Conservation (phyloP, 2,113 vertebrate genomes). For the Sinocyclocheilus grahami region DNA sequence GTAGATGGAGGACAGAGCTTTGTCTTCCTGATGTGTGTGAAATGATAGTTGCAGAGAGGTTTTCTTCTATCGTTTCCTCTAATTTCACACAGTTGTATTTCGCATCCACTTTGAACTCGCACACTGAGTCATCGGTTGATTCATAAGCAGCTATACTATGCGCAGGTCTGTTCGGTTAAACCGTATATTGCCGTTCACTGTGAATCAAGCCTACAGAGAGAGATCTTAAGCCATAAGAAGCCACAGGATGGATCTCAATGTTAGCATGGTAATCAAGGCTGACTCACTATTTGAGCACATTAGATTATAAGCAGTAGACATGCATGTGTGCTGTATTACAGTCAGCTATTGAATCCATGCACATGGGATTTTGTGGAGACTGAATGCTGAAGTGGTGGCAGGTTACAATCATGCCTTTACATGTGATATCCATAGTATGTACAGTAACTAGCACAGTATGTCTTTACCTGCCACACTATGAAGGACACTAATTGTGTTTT, state of each 20-base stretch:
- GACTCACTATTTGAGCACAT: slow-evolving; percentile 3
- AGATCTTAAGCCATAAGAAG: slow-evolving; percentile 38
- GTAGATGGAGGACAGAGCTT: slow-evolving; percentile 43
- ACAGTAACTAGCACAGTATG: not conserved
- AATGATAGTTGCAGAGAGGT: slow-evolving; percentile 14
- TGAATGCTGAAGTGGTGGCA: not conserved
- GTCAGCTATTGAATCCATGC: slow-evolving; percentile 12
- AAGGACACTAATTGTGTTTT: not conserved
- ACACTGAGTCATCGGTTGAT: slow-evolving; percentile 25
- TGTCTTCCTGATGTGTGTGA: slow-evolving; percentile 39
- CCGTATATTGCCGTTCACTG: slow-evolving; percentile 16
- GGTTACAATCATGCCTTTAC: not conserved
- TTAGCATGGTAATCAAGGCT: slow-evolving; percentile 29
- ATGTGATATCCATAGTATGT: not conserved
- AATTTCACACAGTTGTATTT: slow-evolving; percentile 28
- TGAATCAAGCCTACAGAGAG: slow-evolving; percentile 35
- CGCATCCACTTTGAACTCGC: slow-evolving; percentile 3
- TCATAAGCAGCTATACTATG: slow-evolving; percentile 17
- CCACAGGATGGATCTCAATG: slow-evolving; percentile 34
- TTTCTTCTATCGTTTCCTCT: not conserved
- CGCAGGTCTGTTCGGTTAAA: slow-evolving; percentile 21
- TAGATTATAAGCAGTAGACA: slow-evolving; percentile 9
- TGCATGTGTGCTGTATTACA: slow-evolving; percentile 32
- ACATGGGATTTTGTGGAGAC: slow-evolving; percentile 16
- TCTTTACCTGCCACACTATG: not conserved